These are phyloP conservation scores for Stenichneumon culpator DNA, from an alignment of 2,888 invertebrate genomes.

Conservation along the genomic window DNA sequence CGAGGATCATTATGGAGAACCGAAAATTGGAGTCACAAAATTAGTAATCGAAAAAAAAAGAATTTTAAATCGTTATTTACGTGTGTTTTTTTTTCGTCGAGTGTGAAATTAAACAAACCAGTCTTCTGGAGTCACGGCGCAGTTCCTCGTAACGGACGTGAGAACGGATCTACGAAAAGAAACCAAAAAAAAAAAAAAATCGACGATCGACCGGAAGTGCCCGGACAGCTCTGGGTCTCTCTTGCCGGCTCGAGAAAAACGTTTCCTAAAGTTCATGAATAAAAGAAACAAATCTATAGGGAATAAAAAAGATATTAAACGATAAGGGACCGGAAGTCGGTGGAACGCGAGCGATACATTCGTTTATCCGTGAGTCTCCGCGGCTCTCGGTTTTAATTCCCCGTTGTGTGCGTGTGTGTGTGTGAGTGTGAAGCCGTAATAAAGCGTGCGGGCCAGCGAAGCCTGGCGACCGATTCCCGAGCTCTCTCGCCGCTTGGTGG, in stretches of 20 bases:
- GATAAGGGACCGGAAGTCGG: slow-evolving; percentile 45
- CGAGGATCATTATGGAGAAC: slow-evolving; percentile 1
- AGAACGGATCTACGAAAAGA: neutral
- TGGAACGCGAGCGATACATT: neutral
- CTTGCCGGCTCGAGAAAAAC: neutral
- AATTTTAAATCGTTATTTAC: neutral
- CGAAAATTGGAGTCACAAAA: slow-evolving; percentile 1
- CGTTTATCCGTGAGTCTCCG: neutral
- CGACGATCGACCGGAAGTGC: neutral
- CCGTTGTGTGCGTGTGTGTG: neutral
- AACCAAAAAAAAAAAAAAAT: neutral
- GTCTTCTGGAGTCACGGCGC: too few species aligned
- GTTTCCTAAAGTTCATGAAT: neutral
- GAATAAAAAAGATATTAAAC: neutral
- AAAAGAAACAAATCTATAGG: neutral
- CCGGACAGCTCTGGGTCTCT: neutral
- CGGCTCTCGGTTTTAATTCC: neutral
- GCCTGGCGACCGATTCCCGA: neutral
- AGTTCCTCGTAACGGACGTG: neutral
- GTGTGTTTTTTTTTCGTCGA: neutral
- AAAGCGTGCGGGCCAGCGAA: slow-evolving; percentile 2
- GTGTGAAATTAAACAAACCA: neutral
- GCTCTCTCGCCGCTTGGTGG: slow-evolving; percentile 27
- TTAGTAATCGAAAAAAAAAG: neutral
- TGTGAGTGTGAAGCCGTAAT: neutral